These are phyloP conservation scores for Sapayoa aenigma DNA, from an alignment of 2,113 vertebrate species.

Conservation along the genomic window DNA sequence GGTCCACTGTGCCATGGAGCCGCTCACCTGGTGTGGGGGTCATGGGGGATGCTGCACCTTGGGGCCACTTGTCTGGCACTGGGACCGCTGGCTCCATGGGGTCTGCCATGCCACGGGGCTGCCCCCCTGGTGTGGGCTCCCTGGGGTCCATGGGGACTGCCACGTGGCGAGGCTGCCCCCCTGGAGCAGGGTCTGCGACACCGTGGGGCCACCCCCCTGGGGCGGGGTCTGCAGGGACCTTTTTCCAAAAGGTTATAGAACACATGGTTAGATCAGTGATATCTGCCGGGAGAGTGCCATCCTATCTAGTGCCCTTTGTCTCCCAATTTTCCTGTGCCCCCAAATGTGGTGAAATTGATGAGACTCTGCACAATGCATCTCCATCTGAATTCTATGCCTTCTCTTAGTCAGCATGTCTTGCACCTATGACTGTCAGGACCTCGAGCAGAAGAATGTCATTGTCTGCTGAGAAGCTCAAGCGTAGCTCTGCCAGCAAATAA, in stretches of 20 bases:
- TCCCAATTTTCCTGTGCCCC: not conserved
- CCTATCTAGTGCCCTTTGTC: not conserved
- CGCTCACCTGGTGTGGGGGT: too few species aligned
- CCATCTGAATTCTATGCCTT: not conserved
- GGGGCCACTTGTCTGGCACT: too few species aligned
- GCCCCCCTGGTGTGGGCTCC: too few species aligned
- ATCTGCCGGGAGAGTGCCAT: not conserved
- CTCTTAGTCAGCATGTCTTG: not conserved
- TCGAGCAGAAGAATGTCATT: not conserved
- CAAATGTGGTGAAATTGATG: not conserved
- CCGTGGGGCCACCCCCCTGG: too few species aligned
- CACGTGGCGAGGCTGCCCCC: too few species aligned
- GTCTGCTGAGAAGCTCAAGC: not conserved
- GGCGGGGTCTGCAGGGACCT: too few species aligned
- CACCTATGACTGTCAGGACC: not conserved
- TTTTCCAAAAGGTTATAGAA: not conserved
- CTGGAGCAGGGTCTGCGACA: too few species aligned
- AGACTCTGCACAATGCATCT: not conserved
- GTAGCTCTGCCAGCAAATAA: not conserved
- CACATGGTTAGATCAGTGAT: not conserved
- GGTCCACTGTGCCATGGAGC: too few species aligned
- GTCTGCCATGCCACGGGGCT: too few species aligned
- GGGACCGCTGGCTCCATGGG: too few species aligned
- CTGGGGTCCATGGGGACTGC: too few species aligned
- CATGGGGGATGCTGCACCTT: too few species aligned